Base-by-base conservation (phyloP, 2,113 vertebrate species). In the Otus sunia region DNA sequence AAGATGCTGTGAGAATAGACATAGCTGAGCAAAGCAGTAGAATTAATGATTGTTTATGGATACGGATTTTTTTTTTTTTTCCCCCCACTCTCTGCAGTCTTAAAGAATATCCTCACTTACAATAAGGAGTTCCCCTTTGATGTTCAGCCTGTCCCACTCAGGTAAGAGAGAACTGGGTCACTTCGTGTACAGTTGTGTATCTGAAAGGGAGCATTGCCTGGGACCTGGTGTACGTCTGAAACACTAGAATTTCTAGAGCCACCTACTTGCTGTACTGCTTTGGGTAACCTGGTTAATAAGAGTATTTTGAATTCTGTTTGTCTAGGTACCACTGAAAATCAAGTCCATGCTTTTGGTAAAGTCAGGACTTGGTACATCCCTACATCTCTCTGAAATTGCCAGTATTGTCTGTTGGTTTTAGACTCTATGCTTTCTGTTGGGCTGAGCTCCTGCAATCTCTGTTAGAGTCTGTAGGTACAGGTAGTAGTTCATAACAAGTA, bases 41-140 rank as follows among this genome's bases (percentile, higher is more conserved):
- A 67, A 69, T 37, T 75, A 68, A 68, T 85, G 32, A 20, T 84
- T 52, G 4, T 58, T 91, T 78, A 59, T 53, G 43, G 66, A 22
- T 68, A 52, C 25, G 29, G 41, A 47, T 72, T 75, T 50, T 93
- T 82, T 8, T 25, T 60, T 56, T 77, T 75, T 60, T 93, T 13
- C 26, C 12, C 8, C n/a, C 67, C 74, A n/a, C 58, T 95, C 15
- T 96, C 94, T 96, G 89, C 96, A 99, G 99, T 99, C 90, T 98
- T 99, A 96, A 99, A 99, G 98, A 99, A 99, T 97, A 98, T 99
- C 92, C 98, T 99, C 96, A 99, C 99, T 34, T 99, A 98, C 97
- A 99, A 99, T 98, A 99, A 99, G 98, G 99, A 99, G 91, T 99
- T 99, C 81, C 99, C 99, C 55, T 99, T 99, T 96, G 99, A 99